phyloP scores from a whole-genome alignment of 2,797 vertebrate genomes.

The Leuciscus waleckii region DNA sequence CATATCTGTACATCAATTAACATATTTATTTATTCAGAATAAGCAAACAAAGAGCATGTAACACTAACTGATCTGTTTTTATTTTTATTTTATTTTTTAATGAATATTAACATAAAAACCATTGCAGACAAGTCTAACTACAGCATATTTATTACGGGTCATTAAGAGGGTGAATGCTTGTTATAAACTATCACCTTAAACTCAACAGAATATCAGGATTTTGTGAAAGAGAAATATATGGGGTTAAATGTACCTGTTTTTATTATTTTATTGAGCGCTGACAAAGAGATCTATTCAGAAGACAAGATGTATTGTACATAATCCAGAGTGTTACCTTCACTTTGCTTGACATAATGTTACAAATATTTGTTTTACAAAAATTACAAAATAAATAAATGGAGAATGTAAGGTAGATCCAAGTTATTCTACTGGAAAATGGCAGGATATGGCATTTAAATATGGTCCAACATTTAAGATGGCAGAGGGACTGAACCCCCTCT shows the following conservation, averaged over 20 bases:
- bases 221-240: neutral
- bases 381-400: slow-evolving; percentile 31
- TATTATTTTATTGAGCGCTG: slow-evolving; percentile 43
- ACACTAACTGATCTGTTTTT: slow-evolving; percentile 41
- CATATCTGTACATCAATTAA: slow-evolving; percentile 63
- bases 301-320: slow-evolving; percentile 24
- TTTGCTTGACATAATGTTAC: slow-evolving; percentile 35
- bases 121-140: neutral
- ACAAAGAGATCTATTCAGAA: slow-evolving; percentile 21
- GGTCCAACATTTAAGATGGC: slow-evolving; percentile 27
- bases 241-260: slow-evolving; percentile 51
- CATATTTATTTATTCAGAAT: slow-evolving; percentile 49
- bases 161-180: neutral
- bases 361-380: slow-evolving; percentile 28
- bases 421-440: slow-evolving; percentile 43
- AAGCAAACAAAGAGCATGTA: slow-evolving; percentile 43
- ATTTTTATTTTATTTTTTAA: neutral
- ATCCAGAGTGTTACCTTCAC: slow-evolving; percentile 50
- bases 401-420: neutral
- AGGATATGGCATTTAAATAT: slow-evolving; percentile 52
- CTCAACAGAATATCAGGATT: neutral
- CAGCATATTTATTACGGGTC: slow-evolving; percentile 1
- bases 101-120: slow-evolving; percentile 30
- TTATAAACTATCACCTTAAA: neutral
- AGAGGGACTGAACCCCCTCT: neutral